Evolutionary conservation across 2,797 vertebrate species (phyloP), one percentile per base, ranked within the genome.

Genomic region (Poecilia gillii): DNA sequence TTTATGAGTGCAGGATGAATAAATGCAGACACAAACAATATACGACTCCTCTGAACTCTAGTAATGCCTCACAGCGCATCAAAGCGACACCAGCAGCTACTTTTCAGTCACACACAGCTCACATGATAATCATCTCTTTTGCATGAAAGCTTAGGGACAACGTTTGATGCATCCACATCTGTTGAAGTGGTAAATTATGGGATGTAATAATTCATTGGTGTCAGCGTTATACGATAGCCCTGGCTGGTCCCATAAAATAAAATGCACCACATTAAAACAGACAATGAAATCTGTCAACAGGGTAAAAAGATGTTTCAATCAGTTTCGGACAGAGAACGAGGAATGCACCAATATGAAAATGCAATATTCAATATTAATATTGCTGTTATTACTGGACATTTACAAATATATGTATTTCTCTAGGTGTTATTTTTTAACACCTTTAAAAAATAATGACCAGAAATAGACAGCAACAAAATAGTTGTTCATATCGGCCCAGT

Each of bases 61-160:
- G 85, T 87, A 90, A 91, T 78, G 81, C 83, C 76, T 86, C 71
- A 80, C 71, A 85, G 84, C 85, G 86, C 81, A 89, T 81, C 80
- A 86, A 71, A 86, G 81, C 82, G 83, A 78, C 79, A 77, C 41
- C 64, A 78, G 46, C 41, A 72, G 47, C 83, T 41, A 80, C 80
- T 73, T 81, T 76, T 72, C 83, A 83, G 47, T 73, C 86, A 75
- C 81, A 80, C 31, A 13, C 66, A 53, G 53, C 78, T 75, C 73
- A 72, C 78, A 43, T 71, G 71, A 84, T 82, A 88, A 90, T 76
- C 53, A 77, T 36, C 73, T 64, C 14, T 49, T 28, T 14, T 72
- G 71, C 74, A 75, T 79, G 18, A 82, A 81, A 84, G 68, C 62
- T 53, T 16, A 53, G 72, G 20, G 68, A 41, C 68, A 25, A 23